Evolutionary conservation across 64 coral and sea anemone species (phyloP).

Genomic region (Porites lutea): DNA sequence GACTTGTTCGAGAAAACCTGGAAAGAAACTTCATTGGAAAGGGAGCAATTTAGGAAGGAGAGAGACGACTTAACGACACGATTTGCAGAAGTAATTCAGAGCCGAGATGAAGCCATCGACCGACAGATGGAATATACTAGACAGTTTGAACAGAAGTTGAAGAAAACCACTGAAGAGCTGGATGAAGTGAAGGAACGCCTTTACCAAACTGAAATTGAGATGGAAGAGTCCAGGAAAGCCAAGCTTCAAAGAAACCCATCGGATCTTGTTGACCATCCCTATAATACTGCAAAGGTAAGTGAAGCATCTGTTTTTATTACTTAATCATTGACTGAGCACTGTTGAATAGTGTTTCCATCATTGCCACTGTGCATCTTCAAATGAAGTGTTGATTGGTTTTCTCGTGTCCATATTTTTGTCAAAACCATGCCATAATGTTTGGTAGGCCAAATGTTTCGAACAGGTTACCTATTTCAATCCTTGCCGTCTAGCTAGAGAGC

Average conservation of each 20-base stretch:
- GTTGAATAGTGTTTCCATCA: background rate
- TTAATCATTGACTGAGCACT: too few species aligned
- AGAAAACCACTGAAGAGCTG: slow-evolving; percentile 45
- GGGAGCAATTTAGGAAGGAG: slow-evolving; percentile 57
- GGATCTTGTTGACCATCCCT: background rate
- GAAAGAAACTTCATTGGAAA: slow-evolving; percentile 63
- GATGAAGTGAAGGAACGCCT: slow-evolving; percentile 6
- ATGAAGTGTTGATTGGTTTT: too few species aligned
- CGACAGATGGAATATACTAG: slow-evolving; percentile 51
- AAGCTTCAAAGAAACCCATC: slow-evolving; percentile 50
- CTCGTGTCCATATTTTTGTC: too few species aligned
- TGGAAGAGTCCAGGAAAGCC: slow-evolving; percentile 53
- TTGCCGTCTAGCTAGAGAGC: too few species aligned
- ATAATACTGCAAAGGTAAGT: background rate
- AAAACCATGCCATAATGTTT: too few species aligned
- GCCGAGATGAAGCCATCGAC: slow-evolving; percentile 56
- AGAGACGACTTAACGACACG: slow-evolving; percentile 45
- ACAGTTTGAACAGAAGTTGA: slow-evolving; percentile 41
- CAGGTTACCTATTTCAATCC: too few species aligned
- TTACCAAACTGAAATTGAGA: slow-evolving; percentile 10
- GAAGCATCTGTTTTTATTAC: background rate
- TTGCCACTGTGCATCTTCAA: too few species aligned
- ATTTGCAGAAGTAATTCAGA: slow-evolving; percentile 42
- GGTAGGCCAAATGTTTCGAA: too few species aligned
- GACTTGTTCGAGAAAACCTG: slow-evolving; percentile 41